Base-by-base conservation (phyloP, 2,113 vertebrate species). In the Crotalus horridus region DNA sequence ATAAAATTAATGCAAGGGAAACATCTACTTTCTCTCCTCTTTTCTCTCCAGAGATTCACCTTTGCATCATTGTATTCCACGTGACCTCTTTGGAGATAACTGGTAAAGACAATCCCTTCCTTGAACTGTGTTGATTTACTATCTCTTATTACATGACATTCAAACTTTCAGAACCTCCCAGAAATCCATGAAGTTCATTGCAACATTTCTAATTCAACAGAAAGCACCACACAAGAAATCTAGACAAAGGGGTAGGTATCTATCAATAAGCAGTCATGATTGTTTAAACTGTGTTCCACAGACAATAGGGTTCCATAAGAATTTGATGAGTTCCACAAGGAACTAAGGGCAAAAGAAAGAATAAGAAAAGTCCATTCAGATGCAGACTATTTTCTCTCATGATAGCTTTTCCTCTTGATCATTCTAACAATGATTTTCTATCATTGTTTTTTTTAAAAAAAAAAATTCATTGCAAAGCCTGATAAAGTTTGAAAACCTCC, bases 31-130 rank as follows among this genome's bases (percentile, higher is more conserved):
- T 85, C 39, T 11, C 81, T 55, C 39, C 58, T 0, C 0, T 43
- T 56, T 12, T 23, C 0, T 10, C 90, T 91, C 24, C 33, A 85
- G 51, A 51, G 69, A 26, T 56, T 54, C 85, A 58, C 88, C 29
- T 85, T 64, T 58, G 46, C 43, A 12, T 85, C 74, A 94, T 90
- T 94, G 94, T 46, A 92, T 96, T 96, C 96, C 95, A 95, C 95
- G 95, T 81, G 94, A 95, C 95, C 90, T 94, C 90, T 91, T 29
- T 17, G 61, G 96, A 94, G 96, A 96, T 93, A 96, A 95, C 95
- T 95, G 92, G 89, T 39, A 74, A 69, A 74, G 59, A 93, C 95
- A 94, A 95, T 94, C 9, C 85, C 92, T 39, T 96, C 93, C 94
- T 93, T 95, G 95, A 95, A 95, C 93, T 96, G 95, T 39, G 95